phyloP scores from a whole-genome alignment of 2,888 invertebrate species.

The Cephus pygmeus region DNA sequence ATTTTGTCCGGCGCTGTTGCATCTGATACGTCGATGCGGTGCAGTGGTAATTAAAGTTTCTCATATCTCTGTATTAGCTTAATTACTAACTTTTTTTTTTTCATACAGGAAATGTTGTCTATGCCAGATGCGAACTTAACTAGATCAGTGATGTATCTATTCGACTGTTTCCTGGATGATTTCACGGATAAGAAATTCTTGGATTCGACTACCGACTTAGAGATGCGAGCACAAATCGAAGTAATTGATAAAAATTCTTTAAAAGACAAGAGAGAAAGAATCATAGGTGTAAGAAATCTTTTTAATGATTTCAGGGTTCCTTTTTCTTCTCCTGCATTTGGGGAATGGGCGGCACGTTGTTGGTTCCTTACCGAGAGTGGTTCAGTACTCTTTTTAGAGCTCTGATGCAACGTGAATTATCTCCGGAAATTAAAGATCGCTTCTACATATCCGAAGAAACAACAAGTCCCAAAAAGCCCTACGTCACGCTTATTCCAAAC shows the following conservation, averaged over 20 bases:
- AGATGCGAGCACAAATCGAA: constrained; percentile 87
- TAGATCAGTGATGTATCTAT: constrained; percentile 83
- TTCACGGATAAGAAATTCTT: constrained; percentile 81
- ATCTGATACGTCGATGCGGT: constrained; percentile 79
- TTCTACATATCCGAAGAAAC: constrained; percentile 69
- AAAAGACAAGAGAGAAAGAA: background rate
- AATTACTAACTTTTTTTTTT: background rate
- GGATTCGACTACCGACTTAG: constrained; percentile 79
- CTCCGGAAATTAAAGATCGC: constrained; percentile 71
- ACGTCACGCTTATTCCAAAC: constrained; percentile 84
- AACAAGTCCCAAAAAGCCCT: constrained; percentile 72
- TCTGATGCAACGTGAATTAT: constrained; percentile 83
- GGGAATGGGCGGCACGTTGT: constrained; percentile 88
- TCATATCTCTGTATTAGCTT: background rate
- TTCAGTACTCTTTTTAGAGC: constrained; percentile 81
- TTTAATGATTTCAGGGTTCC: constrained; percentile 73
- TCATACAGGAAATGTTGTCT: constrained; percentile 82
- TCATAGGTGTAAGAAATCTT: background rate
- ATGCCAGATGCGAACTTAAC: constrained; percentile 88
- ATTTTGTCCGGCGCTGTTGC: constrained; percentile 84
- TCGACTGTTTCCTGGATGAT: constrained; percentile 90
- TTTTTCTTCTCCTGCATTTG: constrained; percentile 94
- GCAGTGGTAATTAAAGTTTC: constrained; percentile 68
- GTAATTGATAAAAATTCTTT: constrained; percentile 56
- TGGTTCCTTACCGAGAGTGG: constrained; percentile 77